Percentiles rank a stretch among this genome's conserved stretches.
phyloP scores from a whole-genome alignment of 2,113 vertebrate species.

The Xenopus laevis region DNA sequence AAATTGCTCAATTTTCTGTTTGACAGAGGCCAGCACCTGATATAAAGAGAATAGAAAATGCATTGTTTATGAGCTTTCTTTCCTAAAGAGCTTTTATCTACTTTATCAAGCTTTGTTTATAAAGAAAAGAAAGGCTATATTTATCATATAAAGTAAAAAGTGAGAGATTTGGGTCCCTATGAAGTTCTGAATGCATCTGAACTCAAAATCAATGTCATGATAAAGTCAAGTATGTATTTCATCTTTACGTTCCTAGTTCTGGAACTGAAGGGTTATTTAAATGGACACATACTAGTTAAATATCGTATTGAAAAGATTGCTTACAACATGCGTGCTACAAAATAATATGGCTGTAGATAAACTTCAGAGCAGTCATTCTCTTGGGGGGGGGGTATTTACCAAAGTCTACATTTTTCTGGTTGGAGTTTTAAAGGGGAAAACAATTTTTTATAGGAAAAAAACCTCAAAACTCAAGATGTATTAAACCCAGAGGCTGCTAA shows the following conservation, averaged over 20 bases:
- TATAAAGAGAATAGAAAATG: slow-evolving; percentile 41
- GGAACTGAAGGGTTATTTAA: slow-evolving; percentile 27
- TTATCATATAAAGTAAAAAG: background rate
- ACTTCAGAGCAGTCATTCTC: too few species aligned
- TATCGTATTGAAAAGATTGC: too few species aligned
- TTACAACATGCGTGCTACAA: too few species aligned
- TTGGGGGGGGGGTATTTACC: too few species aligned
- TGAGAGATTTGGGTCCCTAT: background rate
- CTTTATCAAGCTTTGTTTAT: background rate
- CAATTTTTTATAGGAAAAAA: too few species aligned
- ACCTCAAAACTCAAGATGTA: too few species aligned
- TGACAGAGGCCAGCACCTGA: slow-evolving; percentile 90
- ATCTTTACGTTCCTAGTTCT: slow-evolving; percentile 12
- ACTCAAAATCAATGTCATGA: slow-evolving; percentile 6
- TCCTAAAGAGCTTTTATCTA: slow-evolving; percentile 17
- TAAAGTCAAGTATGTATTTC: slow-evolving; percentile 8
- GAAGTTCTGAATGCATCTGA: slow-evolving; percentile 25
- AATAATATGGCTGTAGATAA: too few species aligned
- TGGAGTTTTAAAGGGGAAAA: too few species aligned
- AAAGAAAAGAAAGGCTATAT: slow-evolving; percentile 21
- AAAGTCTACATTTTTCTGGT: too few species aligned
- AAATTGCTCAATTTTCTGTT: slow-evolving; percentile 89
- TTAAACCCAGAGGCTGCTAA: too few species aligned
- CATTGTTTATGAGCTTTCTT: slow-evolving; percentile 22
- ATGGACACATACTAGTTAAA: background rate